A percentile compares a stretch with the other conserved stretches of the same genome.
Conservation (phyloP, 2,797 vertebrate genomes). For the Aythya fuligula region DNA sequence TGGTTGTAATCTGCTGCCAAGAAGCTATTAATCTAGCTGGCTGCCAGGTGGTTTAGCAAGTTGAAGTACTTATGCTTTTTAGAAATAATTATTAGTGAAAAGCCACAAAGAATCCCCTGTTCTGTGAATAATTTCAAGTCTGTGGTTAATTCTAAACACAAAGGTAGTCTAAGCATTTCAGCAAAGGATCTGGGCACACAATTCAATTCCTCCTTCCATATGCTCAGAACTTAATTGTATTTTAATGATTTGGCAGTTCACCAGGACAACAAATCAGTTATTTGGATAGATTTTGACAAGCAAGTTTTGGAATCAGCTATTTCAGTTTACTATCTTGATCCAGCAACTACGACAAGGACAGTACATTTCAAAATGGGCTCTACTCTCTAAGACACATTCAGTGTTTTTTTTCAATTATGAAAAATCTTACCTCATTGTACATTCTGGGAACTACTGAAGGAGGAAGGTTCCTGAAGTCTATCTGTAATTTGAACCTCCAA, state of each 20-base stretch:
- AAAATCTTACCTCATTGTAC: background rate
- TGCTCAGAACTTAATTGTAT: background rate
- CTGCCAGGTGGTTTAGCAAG: constrained; percentile 18
- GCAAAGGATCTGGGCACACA: background rate
- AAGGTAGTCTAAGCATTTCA: background rate
- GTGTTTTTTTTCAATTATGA: background rate
- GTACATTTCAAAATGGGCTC: background rate
- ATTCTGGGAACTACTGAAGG: background rate
- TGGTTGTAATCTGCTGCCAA: constrained; percentile 38
- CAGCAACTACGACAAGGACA: background rate
- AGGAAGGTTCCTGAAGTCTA: background rate
- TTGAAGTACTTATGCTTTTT: background rate
- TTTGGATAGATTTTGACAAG: background rate
- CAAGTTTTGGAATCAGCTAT: background rate
- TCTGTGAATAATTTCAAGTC: background rate
- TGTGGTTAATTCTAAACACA: background rate
- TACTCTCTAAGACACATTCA: background rate
- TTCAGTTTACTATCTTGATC: background rate
- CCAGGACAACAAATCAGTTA: background rate
- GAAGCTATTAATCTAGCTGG: constrained; percentile 21
- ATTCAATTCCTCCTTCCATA: background rate
- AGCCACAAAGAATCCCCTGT: background rate
- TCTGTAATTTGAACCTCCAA: background rate
- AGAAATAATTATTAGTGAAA: constrained; percentile 18
- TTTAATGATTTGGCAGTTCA: background rate